Evolutionary conservation across 2,888 invertebrate genomes (phyloP).

Genomic region (Thalpophila matura): DNA sequence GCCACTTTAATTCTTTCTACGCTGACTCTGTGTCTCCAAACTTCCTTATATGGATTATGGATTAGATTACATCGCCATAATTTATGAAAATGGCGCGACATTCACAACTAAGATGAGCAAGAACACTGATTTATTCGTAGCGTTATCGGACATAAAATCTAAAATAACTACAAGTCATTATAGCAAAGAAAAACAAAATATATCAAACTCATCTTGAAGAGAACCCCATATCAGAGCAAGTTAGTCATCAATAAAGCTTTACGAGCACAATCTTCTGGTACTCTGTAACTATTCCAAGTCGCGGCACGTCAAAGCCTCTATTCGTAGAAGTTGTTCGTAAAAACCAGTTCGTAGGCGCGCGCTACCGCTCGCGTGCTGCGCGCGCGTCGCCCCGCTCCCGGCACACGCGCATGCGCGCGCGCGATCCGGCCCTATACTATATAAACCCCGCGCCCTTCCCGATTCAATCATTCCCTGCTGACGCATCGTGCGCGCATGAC

Average conservation of each 20-base stretch:
- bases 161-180: constrained; percentile 51
- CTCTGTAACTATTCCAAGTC: constrained; percentile 74
- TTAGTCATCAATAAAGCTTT: constrained; percentile 79
- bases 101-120: constrained; percentile 25
- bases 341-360: constrained; percentile 86
- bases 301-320: constrained; percentile 86
- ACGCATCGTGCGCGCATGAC: constrained; percentile 82
- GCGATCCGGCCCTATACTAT: constrained; percentile 76
- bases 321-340: constrained; percentile 86
- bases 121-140: constrained; percentile 44
- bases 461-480: constrained; percentile 86
- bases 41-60: constrained; percentile 41
- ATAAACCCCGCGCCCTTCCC: constrained; percentile 85
- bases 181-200: constrained; percentile 49
- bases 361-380: constrained; percentile 86
- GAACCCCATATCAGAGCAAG: constrained; percentile 58
- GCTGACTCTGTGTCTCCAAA: constrained; percentile 24
- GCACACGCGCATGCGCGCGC: constrained; percentile 72
- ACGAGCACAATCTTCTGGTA: constrained; percentile 72
- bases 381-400: constrained; percentile 79
- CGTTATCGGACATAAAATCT: constrained; percentile 50
- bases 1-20: constrained; percentile 33
- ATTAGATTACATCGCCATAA: constrained; percentile 32
- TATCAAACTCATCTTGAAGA: constrained; percentile 54
- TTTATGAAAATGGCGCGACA: constrained; percentile 39